These are phyloP conservation scores for Ips nitidus DNA, from an alignment of 1,140 invertebrate species.

Conservation along the genomic window DNA sequence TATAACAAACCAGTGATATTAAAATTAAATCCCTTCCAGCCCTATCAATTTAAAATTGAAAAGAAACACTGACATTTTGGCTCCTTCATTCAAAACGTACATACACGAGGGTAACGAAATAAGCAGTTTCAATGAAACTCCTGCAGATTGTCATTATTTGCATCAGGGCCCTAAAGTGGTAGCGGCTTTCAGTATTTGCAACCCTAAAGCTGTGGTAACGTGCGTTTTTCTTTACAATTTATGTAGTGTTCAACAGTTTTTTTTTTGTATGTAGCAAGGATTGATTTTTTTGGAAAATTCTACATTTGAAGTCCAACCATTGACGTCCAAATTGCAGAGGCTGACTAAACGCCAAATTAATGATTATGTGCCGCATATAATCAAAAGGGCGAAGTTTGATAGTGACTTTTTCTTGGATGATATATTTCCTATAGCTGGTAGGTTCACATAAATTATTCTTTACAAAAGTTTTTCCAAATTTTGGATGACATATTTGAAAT, in stretches of 20 bases:
- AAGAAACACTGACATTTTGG: conserved; percentile 55
- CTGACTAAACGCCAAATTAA: conserved; percentile 44
- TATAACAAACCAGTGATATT: neutral
- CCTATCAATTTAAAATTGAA: conserved; percentile 53
- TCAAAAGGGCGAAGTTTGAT: conserved; percentile 55
- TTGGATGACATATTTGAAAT: neutral
- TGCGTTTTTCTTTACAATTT: neutral
- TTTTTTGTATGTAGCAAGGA: conserved; percentile 55
- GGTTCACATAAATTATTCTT: conserved; percentile 5
- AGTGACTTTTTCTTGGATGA: conserved; percentile 41
- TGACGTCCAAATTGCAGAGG: conserved; percentile 50
- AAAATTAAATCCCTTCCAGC: conserved; percentile 37
- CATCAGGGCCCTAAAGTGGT: conserved; percentile 52
- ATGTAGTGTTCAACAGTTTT: neutral
- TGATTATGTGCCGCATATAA: conserved; percentile 56
- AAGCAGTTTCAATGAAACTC: conserved; percentile 43
- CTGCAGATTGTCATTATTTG: conserved; percentile 56
- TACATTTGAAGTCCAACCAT: conserved; percentile 66
- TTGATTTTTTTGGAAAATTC: conserved; percentile 64
- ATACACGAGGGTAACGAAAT: conserved; percentile 47
- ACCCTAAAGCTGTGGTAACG: conserved; percentile 52
- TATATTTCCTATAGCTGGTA: conserved; percentile 44
- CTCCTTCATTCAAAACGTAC: conserved; percentile 55
- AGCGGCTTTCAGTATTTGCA: conserved; percentile 59
- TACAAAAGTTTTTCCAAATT: conserved; percentile 3